Percentiles rank a stretch among this genome's conserved stretches.
Conservation (phyloP, 92 coral and sea anemone species). For the Parazoanthus darwini region DNA sequence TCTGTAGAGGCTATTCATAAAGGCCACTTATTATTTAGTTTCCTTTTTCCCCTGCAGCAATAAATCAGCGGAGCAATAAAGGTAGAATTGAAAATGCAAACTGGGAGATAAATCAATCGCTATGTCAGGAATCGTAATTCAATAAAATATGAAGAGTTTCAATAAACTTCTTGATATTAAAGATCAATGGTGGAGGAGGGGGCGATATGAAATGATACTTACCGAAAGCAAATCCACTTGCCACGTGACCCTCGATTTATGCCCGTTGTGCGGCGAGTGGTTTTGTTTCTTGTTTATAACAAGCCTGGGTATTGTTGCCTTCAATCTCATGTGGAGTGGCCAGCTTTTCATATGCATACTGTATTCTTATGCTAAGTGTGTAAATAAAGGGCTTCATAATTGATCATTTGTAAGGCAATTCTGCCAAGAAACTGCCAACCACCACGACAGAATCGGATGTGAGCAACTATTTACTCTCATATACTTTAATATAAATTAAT, state of each 20-base stretch:
- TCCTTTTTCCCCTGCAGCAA: conserved; percentile 85
- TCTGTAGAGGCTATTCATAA: conserved; percentile 82
- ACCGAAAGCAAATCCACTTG: background rate
- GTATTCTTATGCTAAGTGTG: conserved; percentile 96
- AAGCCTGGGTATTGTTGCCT: conserved; percentile 68
- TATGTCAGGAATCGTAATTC: conserved; percentile 73
- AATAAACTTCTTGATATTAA: conserved; percentile 70
- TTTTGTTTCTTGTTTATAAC: conserved; percentile 64
- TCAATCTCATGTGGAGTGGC: conserved; percentile 81
- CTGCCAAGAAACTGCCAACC: conserved; percentile 84
- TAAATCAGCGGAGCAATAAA: conserved; percentile 77
- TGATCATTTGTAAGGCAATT: conserved; percentile 99
- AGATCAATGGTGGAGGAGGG: conserved; percentile 49
- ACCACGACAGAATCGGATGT: conserved; percentile 84
- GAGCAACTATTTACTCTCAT: conserved; percentile 72
- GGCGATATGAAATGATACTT: conserved; percentile 36
- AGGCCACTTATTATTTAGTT: conserved; percentile 78
- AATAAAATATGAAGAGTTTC: conserved; percentile 74
- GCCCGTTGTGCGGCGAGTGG: conserved; percentile 25
- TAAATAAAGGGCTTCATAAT: conserved; percentile 89
- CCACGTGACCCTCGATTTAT: background rate
- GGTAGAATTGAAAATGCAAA: conserved; percentile 86
- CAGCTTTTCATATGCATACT: conserved; percentile 76
- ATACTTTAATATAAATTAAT: conserved; percentile 91
- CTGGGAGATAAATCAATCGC: conserved; percentile 54